phyloP scores from a whole-genome alignment of 2,888 invertebrate genomes.

The Melitaea athalia region DNA sequence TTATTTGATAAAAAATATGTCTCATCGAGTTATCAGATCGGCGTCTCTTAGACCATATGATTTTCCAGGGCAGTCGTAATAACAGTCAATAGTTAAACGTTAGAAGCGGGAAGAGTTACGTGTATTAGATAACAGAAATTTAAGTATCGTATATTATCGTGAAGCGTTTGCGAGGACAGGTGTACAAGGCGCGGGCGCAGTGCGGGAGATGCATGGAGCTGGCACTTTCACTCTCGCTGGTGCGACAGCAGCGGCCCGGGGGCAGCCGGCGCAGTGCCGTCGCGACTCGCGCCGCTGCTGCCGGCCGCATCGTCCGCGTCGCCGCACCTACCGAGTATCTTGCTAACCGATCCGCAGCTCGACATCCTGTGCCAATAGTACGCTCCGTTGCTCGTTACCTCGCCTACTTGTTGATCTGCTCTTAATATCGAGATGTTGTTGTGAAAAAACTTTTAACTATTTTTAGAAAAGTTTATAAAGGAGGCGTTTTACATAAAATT shows the following conservation, averaged over 20 bases:
- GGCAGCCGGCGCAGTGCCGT: conserved; percentile 64
- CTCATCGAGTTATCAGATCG: no score
- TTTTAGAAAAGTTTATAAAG: conserved; percentile 56
- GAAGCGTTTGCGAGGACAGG: conserved; percentile 57
- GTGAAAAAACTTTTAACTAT: conserved; percentile 59
- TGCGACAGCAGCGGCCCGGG: conserved; percentile 55
- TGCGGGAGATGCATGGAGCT: conserved; percentile 61
- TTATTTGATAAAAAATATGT: no score
- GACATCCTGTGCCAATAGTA: conserved; percentile 56
- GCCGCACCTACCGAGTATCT: conserved; percentile 49
- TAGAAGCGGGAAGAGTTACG: conserved; percentile 36
- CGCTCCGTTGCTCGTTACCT: conserved; percentile 63
- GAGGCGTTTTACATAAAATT: conserved; percentile 42
- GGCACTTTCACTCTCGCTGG: conserved; percentile 78
- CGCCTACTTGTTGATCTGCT: conserved; percentile 59
- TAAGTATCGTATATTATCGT: conserved; percentile 33
- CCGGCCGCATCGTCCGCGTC: conserved; percentile 63
- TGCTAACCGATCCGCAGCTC: conserved; percentile 53
- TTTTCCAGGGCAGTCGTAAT: conserved; percentile 24
- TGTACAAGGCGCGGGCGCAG: conserved; percentile 54
- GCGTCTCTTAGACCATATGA: no score
- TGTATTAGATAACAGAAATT: conserved; percentile 39
- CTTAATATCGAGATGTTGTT: conserved; percentile 63
- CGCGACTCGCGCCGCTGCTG: conserved; percentile 58
- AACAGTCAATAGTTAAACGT: conserved; percentile 14